Percentiles rank a stretch among this genome's conserved stretches.
Evolutionary conservation across 2,888 invertebrate genomes (phyloP).

Genomic region (Eilema caniola): DNA sequence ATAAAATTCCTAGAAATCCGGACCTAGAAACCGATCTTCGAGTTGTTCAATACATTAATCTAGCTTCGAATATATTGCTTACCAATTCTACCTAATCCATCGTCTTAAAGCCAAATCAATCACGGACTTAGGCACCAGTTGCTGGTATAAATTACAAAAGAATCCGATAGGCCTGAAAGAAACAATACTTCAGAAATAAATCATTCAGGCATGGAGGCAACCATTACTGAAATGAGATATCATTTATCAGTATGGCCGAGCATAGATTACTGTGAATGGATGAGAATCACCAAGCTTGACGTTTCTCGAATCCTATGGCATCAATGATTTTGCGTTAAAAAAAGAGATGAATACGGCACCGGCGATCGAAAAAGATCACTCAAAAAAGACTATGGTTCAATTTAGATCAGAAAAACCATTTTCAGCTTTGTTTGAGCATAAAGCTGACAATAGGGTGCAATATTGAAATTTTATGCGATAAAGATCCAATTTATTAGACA

Average conservation of each 20-base stretch:
- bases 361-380: no score
- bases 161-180: constrained; percentile 7
- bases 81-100: constrained; percentile 2
- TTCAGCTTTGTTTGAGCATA: no score
- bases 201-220: constrained; percentile 13
- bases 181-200: constrained; percentile 16
- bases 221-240: constrained; percentile 34
- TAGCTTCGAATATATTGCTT: neutral
- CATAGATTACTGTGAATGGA: constrained; percentile 8
- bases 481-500: no score
- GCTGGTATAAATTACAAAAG: neutral
- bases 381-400: no score
- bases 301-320: no score
- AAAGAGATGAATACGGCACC: no score
- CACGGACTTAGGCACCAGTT: neutral
- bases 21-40: neutral
- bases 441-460: no score
- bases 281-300: neutral
- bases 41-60: neutral
- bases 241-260: constrained; percentile 25
- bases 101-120: constrained; percentile 1
- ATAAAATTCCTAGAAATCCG: no score
- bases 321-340: no score
- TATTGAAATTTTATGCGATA: no score
- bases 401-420: no score